phyloP scores from a whole-genome alignment of 2,113 vertebrate species.

The Serilophus lunatus region DNA sequence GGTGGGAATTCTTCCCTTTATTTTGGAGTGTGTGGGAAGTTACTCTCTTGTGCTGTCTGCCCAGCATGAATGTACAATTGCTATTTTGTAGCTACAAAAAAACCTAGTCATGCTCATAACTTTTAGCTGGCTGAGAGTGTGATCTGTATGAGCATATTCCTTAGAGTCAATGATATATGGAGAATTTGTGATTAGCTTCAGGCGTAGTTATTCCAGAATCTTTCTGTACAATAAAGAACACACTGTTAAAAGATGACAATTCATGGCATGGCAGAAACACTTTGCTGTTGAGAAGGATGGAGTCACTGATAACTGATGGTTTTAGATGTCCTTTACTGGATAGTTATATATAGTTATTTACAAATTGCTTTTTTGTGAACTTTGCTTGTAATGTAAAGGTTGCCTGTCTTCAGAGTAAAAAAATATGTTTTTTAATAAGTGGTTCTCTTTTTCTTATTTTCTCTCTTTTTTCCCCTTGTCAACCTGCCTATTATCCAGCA shows the following conservation, averaged over 20 bases:
- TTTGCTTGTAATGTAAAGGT: background rate
- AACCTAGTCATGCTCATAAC: background rate
- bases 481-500: background rate
- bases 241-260: background rate
- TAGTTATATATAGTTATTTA: background rate
- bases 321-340: background rate
- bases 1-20: background rate
- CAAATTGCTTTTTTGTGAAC: background rate
- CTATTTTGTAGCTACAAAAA: background rate
- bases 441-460: background rate
- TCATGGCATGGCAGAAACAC: background rate
- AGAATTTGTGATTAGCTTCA: background rate
- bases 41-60: background rate
- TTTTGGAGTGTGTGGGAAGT: background rate
- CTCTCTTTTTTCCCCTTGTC: background rate
- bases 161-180: background rate
- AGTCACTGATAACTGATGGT: background rate
- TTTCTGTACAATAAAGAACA: background rate
- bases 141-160: background rate
- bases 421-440: background rate
- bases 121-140: background rate
- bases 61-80: background rate
- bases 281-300: background rate
- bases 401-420: background rate
- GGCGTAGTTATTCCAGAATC: background rate